Base-by-base conservation (phyloP, 92 coral and sea anemone species). In the Metridium senile region DNA sequence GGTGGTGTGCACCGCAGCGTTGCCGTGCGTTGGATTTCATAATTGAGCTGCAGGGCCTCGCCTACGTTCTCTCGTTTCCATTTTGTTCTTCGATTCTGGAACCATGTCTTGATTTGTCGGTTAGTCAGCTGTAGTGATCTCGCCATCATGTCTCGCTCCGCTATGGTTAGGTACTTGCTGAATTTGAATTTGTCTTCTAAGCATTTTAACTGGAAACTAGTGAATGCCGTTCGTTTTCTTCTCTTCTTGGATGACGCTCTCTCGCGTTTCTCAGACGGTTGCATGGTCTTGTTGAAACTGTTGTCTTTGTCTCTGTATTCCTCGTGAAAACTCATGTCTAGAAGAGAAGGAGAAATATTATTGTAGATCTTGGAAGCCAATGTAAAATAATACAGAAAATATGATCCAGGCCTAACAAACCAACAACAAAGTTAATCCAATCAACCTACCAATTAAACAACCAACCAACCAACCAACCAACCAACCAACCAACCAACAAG, bases 51-150 rank as follows among this genome's bases (percentile, higher is more conserved):
- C 61, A 92, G 80, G 3, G 97, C 97, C 43, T 96, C 99, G 0
- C 99, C 99, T 23, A 96, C 94, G 49, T 93, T 93, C 71, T 96
- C 99, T 71, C 97, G 78, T 51, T 96, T 96, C 99, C 99, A 96
- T 76, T 96, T 96, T 7, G 99, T 96, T 56, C 99, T 84, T 23
- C 99, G 90, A 58, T 96, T 96, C 58, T 96, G 99, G 70, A 96
- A 96, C 99, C 99, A 96, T 17, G 99, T 96, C 82, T 96, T 96
- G 6, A 96, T 97, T 74, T 96, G 99, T 57, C 92, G 82, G 81
- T 93, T 96, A 62, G 94, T 96, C 46, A 96, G 89, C 69, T 96
- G 97, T 39, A 96, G 81, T 16, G 99, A 96, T 49, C 94, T 89
- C 33, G 99, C 99, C 59, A 96, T 72, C 80, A 93, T 89, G 77